Conservation (phyloP, 1,140 invertebrate species). For the Microplitis demolitor region DNA sequence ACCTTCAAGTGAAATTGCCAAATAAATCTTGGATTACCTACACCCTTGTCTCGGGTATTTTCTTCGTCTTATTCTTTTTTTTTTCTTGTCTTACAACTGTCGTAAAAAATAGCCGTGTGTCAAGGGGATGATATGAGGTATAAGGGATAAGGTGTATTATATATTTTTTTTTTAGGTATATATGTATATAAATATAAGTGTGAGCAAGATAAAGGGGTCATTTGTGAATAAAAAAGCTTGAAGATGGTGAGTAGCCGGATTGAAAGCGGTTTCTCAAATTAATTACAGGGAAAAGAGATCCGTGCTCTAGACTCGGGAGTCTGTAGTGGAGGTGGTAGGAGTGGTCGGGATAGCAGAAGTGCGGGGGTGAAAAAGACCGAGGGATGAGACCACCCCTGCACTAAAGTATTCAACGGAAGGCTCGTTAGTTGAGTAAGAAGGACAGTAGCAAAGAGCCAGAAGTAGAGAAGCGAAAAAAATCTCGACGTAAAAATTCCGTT, state of each 20-base stretch:
- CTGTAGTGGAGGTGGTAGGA: not conserved
- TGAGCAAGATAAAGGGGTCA: not conserved
- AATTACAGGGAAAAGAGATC: constrained; percentile 39
- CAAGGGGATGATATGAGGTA: constrained; percentile 3
- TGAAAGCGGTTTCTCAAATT: constrained; percentile 37
- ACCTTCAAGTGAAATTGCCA: constrained; percentile 27
- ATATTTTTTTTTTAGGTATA: not conserved
- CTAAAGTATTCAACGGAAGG: constrained; percentile 26
- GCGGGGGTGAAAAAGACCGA: not conserved
- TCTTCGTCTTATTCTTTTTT: constrained; percentile 26
- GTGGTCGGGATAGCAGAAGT: not conserved
- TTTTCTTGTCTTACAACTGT: not conserved
- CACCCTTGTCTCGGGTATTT: constrained; percentile 34
- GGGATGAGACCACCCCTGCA: constrained; percentile 15
- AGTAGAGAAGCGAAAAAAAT: constrained; percentile 8
- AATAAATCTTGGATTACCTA: constrained; percentile 60
- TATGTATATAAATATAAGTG: no score
- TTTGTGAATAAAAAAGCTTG: constrained; percentile 9
- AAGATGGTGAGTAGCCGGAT: constrained; percentile 17
- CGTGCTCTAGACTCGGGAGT: constrained; percentile 12
- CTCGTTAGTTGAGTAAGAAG: constrained; percentile 25
- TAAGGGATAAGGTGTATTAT: not conserved
- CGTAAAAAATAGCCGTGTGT: constrained; percentile 13
- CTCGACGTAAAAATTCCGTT: constrained; percentile 19
- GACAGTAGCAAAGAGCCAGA: constrained; percentile 1